phyloP scores from a whole-genome alignment of 2,113 vertebrate genomes.

The Setophaga petechia region DNA sequence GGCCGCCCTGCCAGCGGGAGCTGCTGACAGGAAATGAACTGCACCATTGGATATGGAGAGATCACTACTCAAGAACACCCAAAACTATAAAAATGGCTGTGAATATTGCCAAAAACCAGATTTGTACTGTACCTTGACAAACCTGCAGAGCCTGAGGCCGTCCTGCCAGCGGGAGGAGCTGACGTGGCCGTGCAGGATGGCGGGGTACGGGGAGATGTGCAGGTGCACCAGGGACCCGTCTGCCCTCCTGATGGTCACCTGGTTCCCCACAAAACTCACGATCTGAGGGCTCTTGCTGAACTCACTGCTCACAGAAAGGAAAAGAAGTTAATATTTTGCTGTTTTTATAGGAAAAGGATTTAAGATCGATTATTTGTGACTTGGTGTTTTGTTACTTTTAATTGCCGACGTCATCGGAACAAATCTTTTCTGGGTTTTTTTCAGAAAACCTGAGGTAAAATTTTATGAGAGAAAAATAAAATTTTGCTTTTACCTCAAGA shows the following conservation, averaged over 20 bases:
- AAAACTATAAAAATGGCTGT: fast-evolving
- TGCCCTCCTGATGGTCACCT: constrained; percentile 84
- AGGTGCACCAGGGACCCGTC: constrained; percentile 90
- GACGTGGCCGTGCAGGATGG: constrained; percentile 85
- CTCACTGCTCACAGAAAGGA: constrained; percentile 73
- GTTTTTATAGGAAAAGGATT: neutral
- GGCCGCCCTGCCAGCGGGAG: constrained; percentile 73
- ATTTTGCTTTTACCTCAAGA: neutral
- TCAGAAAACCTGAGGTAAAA: neutral
- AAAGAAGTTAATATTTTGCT: neutral
- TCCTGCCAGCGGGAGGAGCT: constrained; percentile 70
- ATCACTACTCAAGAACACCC: no score
- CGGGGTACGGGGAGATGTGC: constrained; percentile 83
- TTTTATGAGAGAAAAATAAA: neutral
- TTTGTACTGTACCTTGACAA: constrained; percentile 85
- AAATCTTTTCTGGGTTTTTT: neutral
- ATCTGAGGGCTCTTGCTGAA: constrained; percentile 86
- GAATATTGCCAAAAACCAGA: fast-evolving
- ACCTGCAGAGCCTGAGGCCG: constrained; percentile 89
- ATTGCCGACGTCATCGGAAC: neutral
- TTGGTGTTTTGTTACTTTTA: fast-evolving
- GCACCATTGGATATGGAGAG: constrained; percentile 65
- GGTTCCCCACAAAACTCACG: constrained; percentile 85
- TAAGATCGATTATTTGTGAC: fast-evolving
- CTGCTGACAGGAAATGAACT: neutral